phyloP scores from a whole-genome alignment of 2,888 invertebrate species.

The Harpalus rubripes region DNA sequence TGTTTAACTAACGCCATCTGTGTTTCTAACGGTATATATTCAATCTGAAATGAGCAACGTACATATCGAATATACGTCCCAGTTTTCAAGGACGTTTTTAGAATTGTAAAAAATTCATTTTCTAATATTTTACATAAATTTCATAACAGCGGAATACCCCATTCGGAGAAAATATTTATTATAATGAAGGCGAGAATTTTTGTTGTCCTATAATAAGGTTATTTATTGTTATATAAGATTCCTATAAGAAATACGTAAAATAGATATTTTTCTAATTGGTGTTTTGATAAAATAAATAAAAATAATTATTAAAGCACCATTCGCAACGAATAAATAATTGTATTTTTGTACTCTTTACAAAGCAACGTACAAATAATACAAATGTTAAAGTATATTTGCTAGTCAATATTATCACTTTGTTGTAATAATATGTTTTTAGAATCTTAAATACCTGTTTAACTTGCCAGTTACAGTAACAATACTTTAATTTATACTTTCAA shows the following conservation, averaged over 20 bases:
- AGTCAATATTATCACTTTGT: conserved; percentile 41
- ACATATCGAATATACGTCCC: no score
- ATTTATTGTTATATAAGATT: conserved; percentile 41
- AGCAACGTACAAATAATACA: conserved; percentile 24
- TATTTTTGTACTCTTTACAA: conserved; percentile 54
- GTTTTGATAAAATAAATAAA: conserved; percentile 10
- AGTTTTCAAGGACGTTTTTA: no score
- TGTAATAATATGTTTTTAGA: conserved; percentile 32
- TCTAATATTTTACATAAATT: no score
- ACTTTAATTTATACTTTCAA: conserved; percentile 29
- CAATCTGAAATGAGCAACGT: no score
- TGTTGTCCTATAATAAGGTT: conserved; percentile 37
- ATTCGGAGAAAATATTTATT: conserved; percentile 34
- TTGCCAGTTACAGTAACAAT: conserved; percentile 40
- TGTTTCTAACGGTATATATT: no score
- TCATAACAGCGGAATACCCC: no score
- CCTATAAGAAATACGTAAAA: conserved; percentile 31
- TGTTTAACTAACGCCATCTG: no score
- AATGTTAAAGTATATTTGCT: conserved; percentile 24
- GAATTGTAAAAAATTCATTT: no score
- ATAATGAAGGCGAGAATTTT: conserved; percentile 4
- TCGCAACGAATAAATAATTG: conserved; percentile 41
- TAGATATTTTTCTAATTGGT: not conserved
- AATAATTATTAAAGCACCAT: conserved; percentile 10
- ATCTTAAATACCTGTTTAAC: conserved; percentile 31